Conservation (phyloP, 2,888 invertebrate genomes). For the Boloria selene region DNA sequence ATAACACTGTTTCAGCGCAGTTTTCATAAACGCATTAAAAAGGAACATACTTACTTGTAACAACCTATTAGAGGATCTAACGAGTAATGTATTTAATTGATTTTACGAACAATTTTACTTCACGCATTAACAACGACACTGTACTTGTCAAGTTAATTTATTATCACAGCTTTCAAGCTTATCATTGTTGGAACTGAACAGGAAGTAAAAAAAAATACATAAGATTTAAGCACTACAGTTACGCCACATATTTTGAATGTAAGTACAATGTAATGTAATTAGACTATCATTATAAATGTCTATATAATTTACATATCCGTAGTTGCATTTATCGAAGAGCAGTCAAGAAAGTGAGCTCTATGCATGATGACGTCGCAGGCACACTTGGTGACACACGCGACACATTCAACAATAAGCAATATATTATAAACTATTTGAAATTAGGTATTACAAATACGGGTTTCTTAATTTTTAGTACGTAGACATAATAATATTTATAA, state of each 20-base stretch:
- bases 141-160: not conserved
- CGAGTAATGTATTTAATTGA: no score
- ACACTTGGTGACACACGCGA: not conserved
- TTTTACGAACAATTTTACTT: not conserved
- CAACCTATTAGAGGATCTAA: no score
- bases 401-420: conserved; percentile 22
- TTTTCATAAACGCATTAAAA: no score
- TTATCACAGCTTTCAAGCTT: conserved; percentile 13
- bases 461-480: conserved; percentile 57
- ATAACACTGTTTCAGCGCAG: no score
- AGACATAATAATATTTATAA: conserved; percentile 57
- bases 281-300: conserved; percentile 1
- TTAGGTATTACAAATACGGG: conserved; percentile 51
- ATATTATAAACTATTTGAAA: conserved; percentile 36
- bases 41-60: no score
- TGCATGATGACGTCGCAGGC: not conserved
- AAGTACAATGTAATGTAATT: conserved; percentile 5
- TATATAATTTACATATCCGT: conserved; percentile 10
- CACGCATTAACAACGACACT: conserved; percentile 1
- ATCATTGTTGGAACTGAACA: conserved; percentile 3
- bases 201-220: conserved; percentile 17
- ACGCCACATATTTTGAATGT: conserved; percentile 5
- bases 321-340: not conserved
- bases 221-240: conserved; percentile 11
- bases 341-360: not conserved